Base-by-base conservation (phyloP, 2,888 invertebrate species). In the Diplazon laetatorius region DNA sequence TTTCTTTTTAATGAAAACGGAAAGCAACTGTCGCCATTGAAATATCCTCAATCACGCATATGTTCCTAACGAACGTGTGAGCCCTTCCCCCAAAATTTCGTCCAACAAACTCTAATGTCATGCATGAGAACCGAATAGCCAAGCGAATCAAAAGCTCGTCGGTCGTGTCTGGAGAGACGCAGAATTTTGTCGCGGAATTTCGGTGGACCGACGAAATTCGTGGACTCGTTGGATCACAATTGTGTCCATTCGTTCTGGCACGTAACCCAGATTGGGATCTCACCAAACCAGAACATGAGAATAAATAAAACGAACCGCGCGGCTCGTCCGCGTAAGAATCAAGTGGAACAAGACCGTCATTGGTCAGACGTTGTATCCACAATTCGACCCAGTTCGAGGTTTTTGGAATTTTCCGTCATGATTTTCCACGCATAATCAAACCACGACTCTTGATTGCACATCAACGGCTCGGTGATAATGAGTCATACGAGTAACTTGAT, bases 381-480 rank as follows among this genome's bases (percentile, higher is more conserved):
- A 14, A 30, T n/a, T n/a, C n/a, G n/a, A n/a, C n/a, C n/a, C n/a
- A n/a, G n/a, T n/a, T n/a, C n/a, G n/a, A n/a, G n/a, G n/a, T n/a
- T n/a, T n/a, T n/a, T n/a, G n/a, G n/a, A n/a, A n/a, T 30, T 52
- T 52, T 52, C 14, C 6, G 25, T 1, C 30, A 52, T 14, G 2
- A n/a, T 14, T 22, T 52, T 37, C 8, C 18, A 59, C 5, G 42
- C 10, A 8, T n/a, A 22, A 42, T 20, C 39, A 66, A 37, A 57
- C 37, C 12, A n/a, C n/a, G n/a, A n/a, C 18, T 16, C 18, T 25
- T 14, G 10, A 37, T 37, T 35, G 30, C 30, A 46, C 35, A 22
- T 44, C n/a, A 46, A 57, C 42, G 44, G 52, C 22, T 10, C 12
- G 12, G 59, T 44, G 20, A 68, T 78, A 60, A 78, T 60, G 59